A percentile compares a stretch with the other conserved stretches of the same genome.
These are phyloP conservation scores for Sylvilagus floridanus DNA, from an alignment of 2,797 vertebrate species.

Conservation along the genomic window DNA sequence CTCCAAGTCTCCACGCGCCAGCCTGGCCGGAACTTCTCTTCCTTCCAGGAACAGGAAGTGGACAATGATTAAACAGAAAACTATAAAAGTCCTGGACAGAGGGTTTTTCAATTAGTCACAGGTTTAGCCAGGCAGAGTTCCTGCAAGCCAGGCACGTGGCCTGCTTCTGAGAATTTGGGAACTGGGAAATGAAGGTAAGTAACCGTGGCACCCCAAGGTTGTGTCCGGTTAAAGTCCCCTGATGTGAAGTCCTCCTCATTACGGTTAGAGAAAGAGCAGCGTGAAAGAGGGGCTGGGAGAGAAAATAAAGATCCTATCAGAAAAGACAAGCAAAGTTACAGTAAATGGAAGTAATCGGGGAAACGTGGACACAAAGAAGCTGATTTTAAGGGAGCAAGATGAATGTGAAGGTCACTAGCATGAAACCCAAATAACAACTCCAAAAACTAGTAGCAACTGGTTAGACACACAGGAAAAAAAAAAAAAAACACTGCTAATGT, in stretches of 20 bases:
- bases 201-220: not conserved
- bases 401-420: not conserved
- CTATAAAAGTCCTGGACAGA: not conserved
- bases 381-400: not conserved
- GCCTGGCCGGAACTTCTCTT: not conserved
- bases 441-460: not conserved
- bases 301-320: not conserved
- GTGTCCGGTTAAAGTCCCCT: not conserved
- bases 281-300: not conserved
- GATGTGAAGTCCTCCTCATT: not conserved
- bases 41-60: constrained; percentile 77
- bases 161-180: constrained; percentile 41
- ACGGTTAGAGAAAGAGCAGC: not conserved
- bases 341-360: not conserved
- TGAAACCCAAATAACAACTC: not conserved
- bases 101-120: constrained; percentile 71
- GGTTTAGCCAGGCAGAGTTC: constrained; percentile 28
- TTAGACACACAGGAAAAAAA: not conserved
- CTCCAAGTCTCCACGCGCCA: not conserved
- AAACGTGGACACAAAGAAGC: not conserved
- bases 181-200: not conserved
- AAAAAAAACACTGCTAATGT: not conserved
- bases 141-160: not conserved
- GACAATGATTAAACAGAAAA: constrained; percentile 52
- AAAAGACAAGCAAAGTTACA: not conserved